Evolutionary conservation across 2,888 invertebrate genomes (phyloP), one percentile per base, ranked within the genome.

Genomic region (Drosophila prolongata): DNA sequence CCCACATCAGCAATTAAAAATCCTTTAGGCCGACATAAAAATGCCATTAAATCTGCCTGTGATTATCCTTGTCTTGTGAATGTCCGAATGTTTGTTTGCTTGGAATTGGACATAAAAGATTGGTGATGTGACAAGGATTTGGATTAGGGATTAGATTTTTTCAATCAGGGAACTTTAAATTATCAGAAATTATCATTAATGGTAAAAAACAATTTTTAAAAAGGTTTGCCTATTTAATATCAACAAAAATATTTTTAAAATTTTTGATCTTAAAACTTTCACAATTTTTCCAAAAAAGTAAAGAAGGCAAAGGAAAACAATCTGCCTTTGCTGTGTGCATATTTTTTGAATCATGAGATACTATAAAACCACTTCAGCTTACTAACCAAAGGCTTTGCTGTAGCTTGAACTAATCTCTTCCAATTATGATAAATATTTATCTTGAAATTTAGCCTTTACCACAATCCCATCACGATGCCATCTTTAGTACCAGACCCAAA

Each of bases 1-100:
- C 42, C 55, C 77, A 57, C 67, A 55, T 61, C 77, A 57, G 75
- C 85, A 82, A 87, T 82, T 82, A 82, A 82, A 82, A 82, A 82
- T 87, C 85, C 85, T 87, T 87, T 87, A 75, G 73, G 79, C 77
- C 57, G 67, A 81, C 82, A 87, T 82, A 82, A 82, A 82, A 82
- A 81, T 87, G 71, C 68, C 85, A 85, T 82, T 82, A 82, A 87
- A 77, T 81, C 87, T 77, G 70, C 60, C 46, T 47, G 59, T 70
- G 85, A 85, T 81, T 82, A 85, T 79, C 72, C 79, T 77, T 68
- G 65, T 54, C 67, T 65, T 35, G 62, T 35, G 64, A 34, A 42
- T 73, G 78, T 76, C 60, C 44, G 42, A 60, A 69, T 54, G 75
- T 67, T 54, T 58, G 52, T 11, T 49, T 38, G 35, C 46, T 34